Percentiles rank a stretch among this genome's conserved stretches.
Evolutionary conservation across 2,888 invertebrate species (phyloP).

Genomic region (Diarsia mendica): DNA sequence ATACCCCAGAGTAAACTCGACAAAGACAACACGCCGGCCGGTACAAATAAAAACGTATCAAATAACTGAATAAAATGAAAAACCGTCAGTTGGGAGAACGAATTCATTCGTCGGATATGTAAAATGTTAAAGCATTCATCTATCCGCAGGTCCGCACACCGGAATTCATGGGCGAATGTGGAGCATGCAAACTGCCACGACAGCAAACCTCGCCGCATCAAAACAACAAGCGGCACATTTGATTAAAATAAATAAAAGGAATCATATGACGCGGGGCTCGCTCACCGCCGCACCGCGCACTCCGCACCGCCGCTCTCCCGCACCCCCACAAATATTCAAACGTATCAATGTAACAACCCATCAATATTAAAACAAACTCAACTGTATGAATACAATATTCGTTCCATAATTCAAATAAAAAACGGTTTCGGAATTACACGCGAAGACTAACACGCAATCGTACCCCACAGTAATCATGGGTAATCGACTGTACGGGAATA

Average conservation of each 20-base stretch:
- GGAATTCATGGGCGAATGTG: conserved; percentile 87
- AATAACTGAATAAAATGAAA: conserved; percentile 85
- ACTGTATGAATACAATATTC: conserved; percentile 67
- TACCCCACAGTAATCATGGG: conserved; percentile 52
- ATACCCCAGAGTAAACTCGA: conserved; percentile 70
- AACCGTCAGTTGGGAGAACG: conserved; percentile 80
- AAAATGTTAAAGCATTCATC: conserved; percentile 89
- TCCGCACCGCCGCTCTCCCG: conserved; percentile 40
- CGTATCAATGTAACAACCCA: conserved; percentile 68
- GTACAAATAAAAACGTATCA: conserved; percentile 83
- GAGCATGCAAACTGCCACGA: conserved; percentile 82
- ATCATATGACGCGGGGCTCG: conserved; percentile 73
- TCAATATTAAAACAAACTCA: conserved; percentile 73
- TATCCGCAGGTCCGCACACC: conserved; percentile 82
- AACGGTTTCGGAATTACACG: conserved; percentile 57
- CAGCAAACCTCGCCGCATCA: conserved; percentile 83
- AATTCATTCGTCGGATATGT: conserved; percentile 88
- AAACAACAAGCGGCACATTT: conserved; percentile 86
- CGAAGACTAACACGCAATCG: conserved; percentile 65
- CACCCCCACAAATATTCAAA: conserved; percentile 63
- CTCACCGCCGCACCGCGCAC: conserved; percentile 49
- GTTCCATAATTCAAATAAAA: conserved; percentile 62
- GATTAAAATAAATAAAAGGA: conserved; percentile 89
- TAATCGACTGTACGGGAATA: conserved; percentile 67
- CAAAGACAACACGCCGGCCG: conserved; percentile 73